phyloP scores from a whole-genome alignment of 53 echinoderm and acorn worm genomes.

The Mesocentrotus franciscanus region DNA sequence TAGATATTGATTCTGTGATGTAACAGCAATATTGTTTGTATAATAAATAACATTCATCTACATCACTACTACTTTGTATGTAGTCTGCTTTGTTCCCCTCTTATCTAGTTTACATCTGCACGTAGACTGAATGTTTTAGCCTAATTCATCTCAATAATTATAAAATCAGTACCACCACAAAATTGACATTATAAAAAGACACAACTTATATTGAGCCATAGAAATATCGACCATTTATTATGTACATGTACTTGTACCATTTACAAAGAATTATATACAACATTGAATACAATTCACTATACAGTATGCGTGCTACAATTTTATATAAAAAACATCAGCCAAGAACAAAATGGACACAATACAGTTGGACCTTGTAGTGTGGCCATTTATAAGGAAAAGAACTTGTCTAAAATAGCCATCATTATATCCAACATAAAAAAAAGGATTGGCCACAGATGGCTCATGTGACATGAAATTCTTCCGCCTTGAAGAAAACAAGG shows the following conservation, averaged over 20 bases:
- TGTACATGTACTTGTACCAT: neutral
- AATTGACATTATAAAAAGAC: neutral
- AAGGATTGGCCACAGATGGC: too few species aligned
- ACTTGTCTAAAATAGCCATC: too few species aligned
- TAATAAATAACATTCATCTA: neutral
- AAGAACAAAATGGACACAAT: neutral
- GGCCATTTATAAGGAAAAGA: too few species aligned
- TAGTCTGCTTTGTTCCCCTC: too few species aligned
- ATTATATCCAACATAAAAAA: too few species aligned
- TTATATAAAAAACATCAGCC: neutral
- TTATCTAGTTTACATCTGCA: too few species aligned
- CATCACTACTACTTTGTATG: neutral
- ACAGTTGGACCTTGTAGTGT: neutral
- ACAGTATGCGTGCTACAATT: neutral
- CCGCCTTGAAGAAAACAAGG: too few species aligned
- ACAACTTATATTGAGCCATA: neutral
- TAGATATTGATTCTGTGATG: neutral
- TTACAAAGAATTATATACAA: slow-evolving; percentile 13
- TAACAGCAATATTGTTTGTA: neutral
- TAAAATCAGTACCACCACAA: neutral
- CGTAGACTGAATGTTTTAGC: too few species aligned
- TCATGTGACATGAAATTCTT: too few species aligned
- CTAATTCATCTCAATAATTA: neutral
- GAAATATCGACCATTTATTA: slow-evolving; percentile 36
- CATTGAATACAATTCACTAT: neutral